phyloP scores from a whole-genome alignment of 2,113 vertebrate species.

The Empidonax traillii region DNA sequence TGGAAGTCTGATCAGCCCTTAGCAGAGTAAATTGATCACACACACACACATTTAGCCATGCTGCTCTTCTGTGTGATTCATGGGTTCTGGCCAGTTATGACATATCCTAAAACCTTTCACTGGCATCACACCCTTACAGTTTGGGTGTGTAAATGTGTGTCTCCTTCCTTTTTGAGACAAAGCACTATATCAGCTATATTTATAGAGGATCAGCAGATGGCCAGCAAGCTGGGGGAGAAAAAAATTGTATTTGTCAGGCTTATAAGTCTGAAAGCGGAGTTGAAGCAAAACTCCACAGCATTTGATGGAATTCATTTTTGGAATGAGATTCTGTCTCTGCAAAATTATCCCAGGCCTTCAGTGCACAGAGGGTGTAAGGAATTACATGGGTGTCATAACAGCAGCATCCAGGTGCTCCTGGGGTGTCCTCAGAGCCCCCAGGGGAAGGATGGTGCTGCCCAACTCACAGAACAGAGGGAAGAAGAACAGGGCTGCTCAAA shows the following conservation, averaged over 20 bases:
- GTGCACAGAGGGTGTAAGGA: neutral
- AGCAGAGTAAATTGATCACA: neutral
- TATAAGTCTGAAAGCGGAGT: slow-evolving; percentile 13
- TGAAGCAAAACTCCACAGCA: neutral
- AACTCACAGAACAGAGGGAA: fast-evolving
- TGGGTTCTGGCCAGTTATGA: neutral
- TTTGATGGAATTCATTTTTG: neutral
- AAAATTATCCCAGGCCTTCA: neutral
- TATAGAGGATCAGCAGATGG: slow-evolving; percentile 54
- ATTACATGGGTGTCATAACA: neutral
- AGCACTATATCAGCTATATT: slow-evolving; percentile 26
- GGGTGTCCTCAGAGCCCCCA: neutral
- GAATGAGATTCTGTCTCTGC: neutral
- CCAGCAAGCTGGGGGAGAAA: slow-evolving; percentile 19
- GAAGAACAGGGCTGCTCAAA: neutral
- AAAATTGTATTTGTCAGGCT: slow-evolving; percentile 5
- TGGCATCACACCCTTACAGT: neutral
- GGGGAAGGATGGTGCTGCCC: fast-evolving
- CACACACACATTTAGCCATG: neutral
- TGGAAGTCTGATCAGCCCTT: neutral
- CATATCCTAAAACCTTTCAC: neutral
- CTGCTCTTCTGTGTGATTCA: neutral
- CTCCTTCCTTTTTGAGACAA: slow-evolving; percentile 1
- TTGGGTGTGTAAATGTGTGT: neutral
- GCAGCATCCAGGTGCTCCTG: neutral